Evolutionary conservation across 2,113 vertebrate species (phyloP).

Genomic region (Hiodon tergisus): DNA sequence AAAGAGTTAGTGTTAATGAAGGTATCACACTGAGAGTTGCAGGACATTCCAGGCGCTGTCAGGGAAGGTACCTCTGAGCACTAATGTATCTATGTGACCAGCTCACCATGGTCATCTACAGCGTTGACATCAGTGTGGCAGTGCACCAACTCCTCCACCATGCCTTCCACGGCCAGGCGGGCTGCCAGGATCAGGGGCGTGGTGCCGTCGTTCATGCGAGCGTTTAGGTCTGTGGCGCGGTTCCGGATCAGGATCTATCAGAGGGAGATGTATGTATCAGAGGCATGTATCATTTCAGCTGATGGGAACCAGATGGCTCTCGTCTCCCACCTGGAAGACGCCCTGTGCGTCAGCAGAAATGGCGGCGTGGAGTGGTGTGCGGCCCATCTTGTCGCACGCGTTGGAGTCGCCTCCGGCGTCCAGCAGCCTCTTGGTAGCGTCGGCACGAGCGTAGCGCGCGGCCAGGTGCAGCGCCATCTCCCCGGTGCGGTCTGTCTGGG

Average conservation of each 20-base stretch:
- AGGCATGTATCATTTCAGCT: neutral
- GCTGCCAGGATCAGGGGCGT: conserved; percentile 85
- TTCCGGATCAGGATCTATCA: conserved; percentile 88
- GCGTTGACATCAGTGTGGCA: conserved; percentile 92
- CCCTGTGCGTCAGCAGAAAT: conserved; percentile 90
- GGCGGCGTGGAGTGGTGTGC: conserved; percentile 83
- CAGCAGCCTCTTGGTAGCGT: conserved; percentile 86
- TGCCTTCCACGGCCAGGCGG: conserved; percentile 84
- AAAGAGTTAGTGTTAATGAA: too few relatives aligned
- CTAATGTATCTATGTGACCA: too few relatives aligned
- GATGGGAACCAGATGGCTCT: too few relatives aligned
- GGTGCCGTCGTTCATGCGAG: conserved; percentile 87
- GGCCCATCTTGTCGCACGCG: conserved; percentile 89
- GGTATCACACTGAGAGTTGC: too few relatives aligned
- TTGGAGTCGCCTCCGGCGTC: conserved; percentile 89
- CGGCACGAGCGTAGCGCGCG: conserved; percentile 84
- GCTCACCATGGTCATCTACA: conserved; percentile 84
- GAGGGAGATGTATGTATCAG: neutral
- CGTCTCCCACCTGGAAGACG: conserved; percentile 80
- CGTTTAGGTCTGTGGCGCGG: conserved; percentile 84
- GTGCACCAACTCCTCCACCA: conserved; percentile 90
- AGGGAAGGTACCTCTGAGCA: too few relatives aligned
- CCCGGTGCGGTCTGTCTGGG: conserved; percentile 87
- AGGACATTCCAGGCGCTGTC: too few relatives aligned
- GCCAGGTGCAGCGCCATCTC: conserved; percentile 91